Conservation (phyloP, 2,888 invertebrate genomes). For the Gisinianus flammeolus region DNA sequence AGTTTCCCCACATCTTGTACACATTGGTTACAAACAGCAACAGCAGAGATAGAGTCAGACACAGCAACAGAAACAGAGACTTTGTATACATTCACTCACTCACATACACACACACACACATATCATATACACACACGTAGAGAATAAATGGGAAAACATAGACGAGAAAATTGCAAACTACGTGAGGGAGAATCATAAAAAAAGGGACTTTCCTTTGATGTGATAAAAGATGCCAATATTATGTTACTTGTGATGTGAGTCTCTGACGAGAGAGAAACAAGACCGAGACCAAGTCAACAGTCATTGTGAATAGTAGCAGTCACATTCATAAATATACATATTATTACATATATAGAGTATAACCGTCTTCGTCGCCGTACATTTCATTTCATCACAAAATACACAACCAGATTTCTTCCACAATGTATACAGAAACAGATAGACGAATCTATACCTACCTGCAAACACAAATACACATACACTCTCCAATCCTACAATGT, state of each 20-base stretch:
- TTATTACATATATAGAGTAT: neutral
- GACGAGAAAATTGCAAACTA: slow-evolving; percentile 11
- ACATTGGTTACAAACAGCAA: neutral
- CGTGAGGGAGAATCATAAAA: slow-evolving; percentile 32
- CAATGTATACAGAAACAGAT: too few species aligned
- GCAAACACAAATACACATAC: neutral
- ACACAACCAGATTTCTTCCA: too few species aligned
- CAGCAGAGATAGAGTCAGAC: neutral
- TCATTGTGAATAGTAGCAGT: neutral
- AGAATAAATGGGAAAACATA: slow-evolving; percentile 18
- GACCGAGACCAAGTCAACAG: slow-evolving; percentile 24
- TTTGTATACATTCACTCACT: neutral
- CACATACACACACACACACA: neutral
- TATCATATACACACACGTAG: neutral
- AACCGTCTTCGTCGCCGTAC: neutral
- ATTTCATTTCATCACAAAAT: neutral
- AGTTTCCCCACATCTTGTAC: neutral
- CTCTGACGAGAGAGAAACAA: slow-evolving; percentile 15
- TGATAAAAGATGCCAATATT: slow-evolving; percentile 35
- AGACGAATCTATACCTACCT: neutral
- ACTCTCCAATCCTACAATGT: neutral
- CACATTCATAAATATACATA: neutral
- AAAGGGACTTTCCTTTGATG: slow-evolving; percentile 32
- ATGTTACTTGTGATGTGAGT: slow-evolving; percentile 8
- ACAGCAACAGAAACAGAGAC: neutral